Evolutionary conservation across 2,113 vertebrate genomes (phyloP), one percentile per base, ranked within the genome.

Genomic region (Callorhinus ursinus): DNA sequence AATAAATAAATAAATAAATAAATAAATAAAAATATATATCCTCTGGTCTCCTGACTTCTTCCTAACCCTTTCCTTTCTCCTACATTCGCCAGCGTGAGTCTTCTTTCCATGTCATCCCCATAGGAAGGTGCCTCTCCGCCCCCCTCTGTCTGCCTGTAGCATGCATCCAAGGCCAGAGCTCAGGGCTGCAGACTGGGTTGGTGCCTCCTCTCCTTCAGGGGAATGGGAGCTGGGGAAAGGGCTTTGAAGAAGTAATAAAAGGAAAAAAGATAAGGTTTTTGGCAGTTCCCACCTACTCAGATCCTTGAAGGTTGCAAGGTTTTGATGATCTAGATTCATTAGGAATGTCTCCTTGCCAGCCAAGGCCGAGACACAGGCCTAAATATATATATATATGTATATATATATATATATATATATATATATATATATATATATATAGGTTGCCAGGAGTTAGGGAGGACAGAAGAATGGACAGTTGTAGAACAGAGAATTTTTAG

Each of bases 11-110:
- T 36, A 36, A 36, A 36, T 36, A 36, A 36, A 36, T 36, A 36
- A 36, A 10, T 10, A 39, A 39, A 13, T 14, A 28, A 28, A 26
- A 36, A 36, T 36, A 36, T 36, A 39, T 39, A 39, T 87, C 94
- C 96, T 67, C 7, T 97, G 96, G 77, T 95, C 96, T 98, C 96
- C 51, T 71, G 79, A 88, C 94, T 95, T 98, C 98, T 95, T 88
- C 59, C 94, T 90, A 95, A 92, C 71, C 93, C 97, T 96, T 97
- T 71, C 39, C 51, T 91, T 88, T 95, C 59, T 94, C 31, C 33
- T 97, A 6, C 46, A 4, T 90, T 61, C 97, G 88, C 92, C 89
- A 86, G 51, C 85, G 63, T 96, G 83, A 95, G 91, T 96, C 88
- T 89, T 90, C 22, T 93, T 31, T 33, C 49, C 65, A 1, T 28